phyloP scores from a whole-genome alignment of 2,113 vertebrate species.

The Rousettus leschenaultii region DNA sequence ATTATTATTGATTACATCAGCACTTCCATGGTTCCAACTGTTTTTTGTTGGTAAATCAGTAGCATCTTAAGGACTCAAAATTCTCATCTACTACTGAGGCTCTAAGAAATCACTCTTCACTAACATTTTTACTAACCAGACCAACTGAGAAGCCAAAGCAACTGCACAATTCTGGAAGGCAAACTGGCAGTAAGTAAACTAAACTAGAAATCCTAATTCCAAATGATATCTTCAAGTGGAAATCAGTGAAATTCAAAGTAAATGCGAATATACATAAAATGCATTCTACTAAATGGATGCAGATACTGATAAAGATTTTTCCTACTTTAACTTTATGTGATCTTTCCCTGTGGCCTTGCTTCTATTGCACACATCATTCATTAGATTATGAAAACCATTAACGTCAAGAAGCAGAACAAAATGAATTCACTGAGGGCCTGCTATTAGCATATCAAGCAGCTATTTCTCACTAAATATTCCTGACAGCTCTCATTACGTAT shows the following conservation, averaged over 20 bases:
- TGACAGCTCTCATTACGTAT: constrained; percentile 92
- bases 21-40: not conserved
- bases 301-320: constrained; percentile 62
- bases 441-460: constrained; percentile 94
- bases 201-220: not conserved
- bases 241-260: not conserved
- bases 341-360: constrained; percentile 85
- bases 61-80: constrained; percentile 3
- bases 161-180: not conserved
- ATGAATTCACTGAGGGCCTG: constrained; percentile 90
- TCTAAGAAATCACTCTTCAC: not conserved
- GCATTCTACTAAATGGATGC: constrained; percentile 28
- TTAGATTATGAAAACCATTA: constrained; percentile 96
- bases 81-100: not conserved
- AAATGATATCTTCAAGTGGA: constrained; percentile 1
- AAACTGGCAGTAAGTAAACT: not conserved
- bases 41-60: constrained; percentile 29
- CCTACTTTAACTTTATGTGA: constrained; percentile 62
- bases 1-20: constrained; percentile 28
- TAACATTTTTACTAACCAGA: not conserved
- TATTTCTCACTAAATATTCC: constrained; percentile 92
- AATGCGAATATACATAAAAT: not conserved
- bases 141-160: not conserved
- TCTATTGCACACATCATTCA: constrained; percentile 92
- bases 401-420: constrained; percentile 91